Evolutionary conservation across 1,140 invertebrate species (phyloP).

Genomic region (Drosophila hydei): DNA sequence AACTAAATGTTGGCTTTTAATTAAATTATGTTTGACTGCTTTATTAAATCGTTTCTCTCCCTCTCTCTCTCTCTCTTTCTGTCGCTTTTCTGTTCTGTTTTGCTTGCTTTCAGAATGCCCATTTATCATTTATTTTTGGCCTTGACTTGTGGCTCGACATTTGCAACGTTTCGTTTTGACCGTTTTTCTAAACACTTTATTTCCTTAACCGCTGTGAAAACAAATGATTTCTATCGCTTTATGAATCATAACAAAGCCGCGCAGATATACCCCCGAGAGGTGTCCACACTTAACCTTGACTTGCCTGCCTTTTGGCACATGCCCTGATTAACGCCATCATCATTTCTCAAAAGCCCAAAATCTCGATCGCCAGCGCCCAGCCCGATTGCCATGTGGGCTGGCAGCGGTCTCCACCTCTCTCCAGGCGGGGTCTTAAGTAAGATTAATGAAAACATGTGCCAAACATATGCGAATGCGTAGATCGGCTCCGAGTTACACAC

Average conservation of each 20-base stretch:
- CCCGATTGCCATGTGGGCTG: conserved; percentile 12
- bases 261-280: conserved; percentile 12
- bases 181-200: conserved; percentile 18
- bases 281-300: conserved; percentile 58
- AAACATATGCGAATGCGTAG: conserved; percentile 74
- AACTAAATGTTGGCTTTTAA: conserved; percentile 28
- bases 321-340: conserved; percentile 62
- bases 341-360: conserved; percentile 35
- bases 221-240: conserved; percentile 30
- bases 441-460: conserved; percentile 80
- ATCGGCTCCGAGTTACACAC: conserved; percentile 58
- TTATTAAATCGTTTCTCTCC: conserved; percentile 21
- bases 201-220: conserved; percentile 39
- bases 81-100: conserved; percentile 37
- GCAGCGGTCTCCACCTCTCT: conserved; percentile 22
- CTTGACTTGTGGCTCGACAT: conserved; percentile 27
- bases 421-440: conserved; percentile 42
- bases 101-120: conserved; percentile 20
- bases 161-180: conserved; percentile 15
- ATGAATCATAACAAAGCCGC: conserved; percentile 26
- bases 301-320: conserved; percentile 61
- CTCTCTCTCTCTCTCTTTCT: background rate
- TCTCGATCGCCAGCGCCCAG: conserved; percentile 41
- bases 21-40: conserved; percentile 31
- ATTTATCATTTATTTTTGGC: conserved; percentile 35